These are phyloP conservation scores for Agonopterix alstromeriana DNA, from an alignment of 2,888 invertebrate genomes.

Conservation along the genomic window DNA sequence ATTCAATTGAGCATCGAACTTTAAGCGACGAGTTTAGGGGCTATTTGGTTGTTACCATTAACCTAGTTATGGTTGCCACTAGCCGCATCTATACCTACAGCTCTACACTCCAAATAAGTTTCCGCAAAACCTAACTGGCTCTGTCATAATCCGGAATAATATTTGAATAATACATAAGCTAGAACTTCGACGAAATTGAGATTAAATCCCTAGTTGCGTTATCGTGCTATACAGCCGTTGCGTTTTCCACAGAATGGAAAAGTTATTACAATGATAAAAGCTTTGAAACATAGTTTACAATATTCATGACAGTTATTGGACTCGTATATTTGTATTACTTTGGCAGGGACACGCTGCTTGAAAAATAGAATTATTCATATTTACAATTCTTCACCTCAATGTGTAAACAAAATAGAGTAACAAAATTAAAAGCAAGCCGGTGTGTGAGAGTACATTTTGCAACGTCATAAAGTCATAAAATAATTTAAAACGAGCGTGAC, in stretches of 20 bases:
- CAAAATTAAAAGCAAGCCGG: constrained; percentile 9
- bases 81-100: constrained; percentile 7
- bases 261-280: constrained; percentile 13
- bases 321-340: constrained; percentile 31
- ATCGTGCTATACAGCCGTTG: constrained; percentile 11
- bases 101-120: constrained; percentile 8
- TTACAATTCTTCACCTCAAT: no score
- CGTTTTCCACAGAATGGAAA: constrained; percentile 14
- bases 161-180: constrained; percentile 35
- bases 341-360: constrained; percentile 19
- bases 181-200: constrained; percentile 27
- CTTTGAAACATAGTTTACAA: constrained; percentile 15
- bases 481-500: constrained; percentile 49
- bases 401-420: no score
- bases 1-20: constrained; percentile 47
- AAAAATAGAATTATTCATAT: constrained; percentile 8
- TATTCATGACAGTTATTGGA: constrained; percentile 25
- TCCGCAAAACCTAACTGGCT: constrained; percentile 21
- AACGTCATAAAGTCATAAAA: constrained; percentile 50
- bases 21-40: constrained; percentile 35
- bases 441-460: constrained; percentile 10
- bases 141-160: constrained; percentile 25
- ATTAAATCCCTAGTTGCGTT: constrained; percentile 27
- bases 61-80: neutral
- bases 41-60: constrained; percentile 30